Percentiles rank a stretch among this genome's conserved stretches.
These are phyloP conservation scores for Drosophila mayaguana DNA, from an alignment of 2,888 invertebrate species.

Conservation along the genomic window DNA sequence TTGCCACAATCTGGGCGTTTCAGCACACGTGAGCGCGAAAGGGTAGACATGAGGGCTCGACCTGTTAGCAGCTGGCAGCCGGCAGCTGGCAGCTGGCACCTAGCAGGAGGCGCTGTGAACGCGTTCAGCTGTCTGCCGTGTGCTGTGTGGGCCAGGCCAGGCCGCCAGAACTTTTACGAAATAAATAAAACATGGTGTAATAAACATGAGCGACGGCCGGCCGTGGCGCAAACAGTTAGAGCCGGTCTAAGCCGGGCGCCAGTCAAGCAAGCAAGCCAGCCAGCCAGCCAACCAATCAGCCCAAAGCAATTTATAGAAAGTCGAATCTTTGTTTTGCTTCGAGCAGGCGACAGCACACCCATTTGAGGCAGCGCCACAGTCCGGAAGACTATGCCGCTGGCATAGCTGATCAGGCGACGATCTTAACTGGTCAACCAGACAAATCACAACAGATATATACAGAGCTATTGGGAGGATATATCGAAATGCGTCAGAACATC, in stretches of 20 bases:
- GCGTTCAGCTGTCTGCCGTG: slow-evolving; percentile 34
- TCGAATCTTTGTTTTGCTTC: neutral
- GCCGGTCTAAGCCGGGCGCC: neutral
- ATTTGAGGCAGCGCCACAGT: slow-evolving; percentile 4
- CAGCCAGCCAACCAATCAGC: neutral
- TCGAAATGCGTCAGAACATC: slow-evolving; percentile 52
- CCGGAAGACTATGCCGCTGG: slow-evolving; percentile 40
- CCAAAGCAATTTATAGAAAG: neutral
- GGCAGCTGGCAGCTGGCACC: too few species aligned
- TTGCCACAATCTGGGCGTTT: neutral
- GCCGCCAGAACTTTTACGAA: slow-evolving; percentile 8
- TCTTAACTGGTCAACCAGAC: slow-evolving; percentile 9
- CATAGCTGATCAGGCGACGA: slow-evolving; percentile 12
- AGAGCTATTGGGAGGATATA: neutral
- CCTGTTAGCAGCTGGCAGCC: neutral
- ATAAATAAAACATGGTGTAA: slow-evolving; percentile 35
- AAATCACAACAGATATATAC: neutral
- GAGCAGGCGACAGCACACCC: neutral
- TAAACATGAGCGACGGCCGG: neutral
- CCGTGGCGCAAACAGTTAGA: neutral
- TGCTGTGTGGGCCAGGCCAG: neutral
- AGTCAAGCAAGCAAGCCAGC: slow-evolving; percentile 8
- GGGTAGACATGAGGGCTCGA: neutral
- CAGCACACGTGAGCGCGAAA: neutral
- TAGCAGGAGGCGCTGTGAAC: slow-evolving; percentile 21